Base-by-base conservation (phyloP, 2,797 vertebrate species). In the Rhodeus uyekii region DNA sequence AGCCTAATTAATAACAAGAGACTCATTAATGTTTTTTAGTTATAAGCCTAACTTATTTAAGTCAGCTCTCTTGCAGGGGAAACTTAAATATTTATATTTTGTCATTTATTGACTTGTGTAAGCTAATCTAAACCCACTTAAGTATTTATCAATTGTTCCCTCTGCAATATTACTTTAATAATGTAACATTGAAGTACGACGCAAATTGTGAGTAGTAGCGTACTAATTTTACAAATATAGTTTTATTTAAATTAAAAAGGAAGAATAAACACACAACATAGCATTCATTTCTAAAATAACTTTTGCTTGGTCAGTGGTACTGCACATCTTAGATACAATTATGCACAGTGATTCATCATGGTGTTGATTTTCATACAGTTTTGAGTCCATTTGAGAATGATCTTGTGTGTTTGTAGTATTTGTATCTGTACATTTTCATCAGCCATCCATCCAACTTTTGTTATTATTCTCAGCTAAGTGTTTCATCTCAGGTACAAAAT, bases 371-470 rank as follows among this genome's bases (percentile, higher is more conserved):
- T 65, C 78, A 76, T 84, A 78, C 48, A 10, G 71, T 86, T 85
- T 90, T 86, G 87, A 89, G 6, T 87, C 84, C 87, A 50, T 86
- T 89, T 85, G 76, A 88, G 88, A 90, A 91, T 85, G 6, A 90
- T 92, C 89, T 92, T 90, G 89, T 55, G 84, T 86, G 89, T 92
- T 88, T 86, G 87, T 80, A 76, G 71, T 27, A 18, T 68, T 46
- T 75, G 83, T 72, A 68, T 84, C 46, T 84, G 82, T 90, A 83
- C 80, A 78, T 86, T 87, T 85, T 80, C 60, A 92, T 94, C 87
- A 88, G 93, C 88, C 91, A 95, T 95, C 91, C 93, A 95, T 93
- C 93, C 93, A 94, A 89, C 91, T 92, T 93, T 91, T 92, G 91
- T 92, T 92, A 87, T 87, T 90, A 84, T 89, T 93, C 90, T 90